These are phyloP conservation scores for Halictus rubicundus DNA, from an alignment of 1,140 invertebrate genomes.

Conservation along the genomic window DNA sequence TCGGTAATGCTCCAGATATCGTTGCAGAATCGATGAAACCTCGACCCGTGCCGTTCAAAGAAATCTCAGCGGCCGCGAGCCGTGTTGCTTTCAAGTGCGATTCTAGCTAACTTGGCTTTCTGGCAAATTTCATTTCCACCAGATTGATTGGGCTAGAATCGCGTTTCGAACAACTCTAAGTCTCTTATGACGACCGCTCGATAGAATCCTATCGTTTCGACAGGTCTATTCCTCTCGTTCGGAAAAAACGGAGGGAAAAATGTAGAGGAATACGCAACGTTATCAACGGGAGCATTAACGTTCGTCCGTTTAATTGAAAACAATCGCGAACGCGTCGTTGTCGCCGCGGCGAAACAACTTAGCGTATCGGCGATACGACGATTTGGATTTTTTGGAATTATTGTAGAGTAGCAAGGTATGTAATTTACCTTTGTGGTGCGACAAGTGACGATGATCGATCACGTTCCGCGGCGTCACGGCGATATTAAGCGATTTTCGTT, in stretches of 20 bases:
- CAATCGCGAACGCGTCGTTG: slow-evolving; percentile 17
- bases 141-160: no score
- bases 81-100: no score
- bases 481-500: not conserved
- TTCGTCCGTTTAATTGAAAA: not conserved
- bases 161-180: no score
- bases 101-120: no score
- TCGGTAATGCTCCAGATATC: not conserved
- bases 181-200: no score
- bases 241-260: no score
- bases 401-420: no score
- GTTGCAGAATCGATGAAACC: not conserved
- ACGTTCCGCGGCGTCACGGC: not conserved
- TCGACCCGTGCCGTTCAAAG: not conserved
- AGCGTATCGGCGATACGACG: not conserved
- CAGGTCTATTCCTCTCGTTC: not conserved
- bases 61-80: no score
- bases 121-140: no score
- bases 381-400: not conserved
- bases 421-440: not conserved
- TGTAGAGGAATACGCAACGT: not conserved
- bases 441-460: not conserved
- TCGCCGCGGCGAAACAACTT: slow-evolving; percentile 3
- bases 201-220: not conserved
- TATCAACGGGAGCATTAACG: slow-evolving; percentile 17